Base-by-base conservation (phyloP, 2,888 invertebrate genomes). In the Apamea monoglypha region DNA sequence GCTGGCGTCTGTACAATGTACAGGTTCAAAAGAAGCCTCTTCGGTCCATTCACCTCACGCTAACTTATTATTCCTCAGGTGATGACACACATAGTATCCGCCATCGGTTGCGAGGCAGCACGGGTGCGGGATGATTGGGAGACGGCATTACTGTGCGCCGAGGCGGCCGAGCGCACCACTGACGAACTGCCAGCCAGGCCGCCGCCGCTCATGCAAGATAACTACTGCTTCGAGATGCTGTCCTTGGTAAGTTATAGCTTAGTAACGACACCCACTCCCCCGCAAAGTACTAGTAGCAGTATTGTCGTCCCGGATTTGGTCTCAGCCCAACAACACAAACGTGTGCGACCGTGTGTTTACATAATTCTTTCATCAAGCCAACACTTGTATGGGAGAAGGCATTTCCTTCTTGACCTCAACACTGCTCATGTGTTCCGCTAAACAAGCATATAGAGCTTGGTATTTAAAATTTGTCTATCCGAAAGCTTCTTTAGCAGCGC, bases 191-290 rank as follows among this genome's bases (percentile, higher is more conserved):
- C 90, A 1, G 90, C 91, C 89, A 94, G 86, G 88, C 94, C 72
- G 88, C 91, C 94, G 29, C 80, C 90, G 1, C 91, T 90, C 53
- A 88, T 91, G 73, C 96, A 95, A 4, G 99, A 99, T 94, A 99
- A 99, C n/a, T 99, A 99, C 94, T 99, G 99, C 96, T 99, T 99
- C 93, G 99, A 99, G 97, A 99, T 99, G 98, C 96, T 99, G 40
- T 99, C 99, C 8, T 98, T 99, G 98, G 99, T 97, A 40, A 88
- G 90, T 44, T 32, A 21, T 29, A 67, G 32, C 6, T 36, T 25
- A 36, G 7, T 21, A 44, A 66, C 25, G 8, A 25, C 36, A 40
- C 25, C 14, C 12, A 64, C 21, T 64, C 32, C 32, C 32, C 5
- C 36, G 14, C 7, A 36, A 36, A 21, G 12, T 32, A 64, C 6